phyloP scores from a whole-genome alignment of 2,888 invertebrate genomes.

The Hemaris fuciformis region DNA sequence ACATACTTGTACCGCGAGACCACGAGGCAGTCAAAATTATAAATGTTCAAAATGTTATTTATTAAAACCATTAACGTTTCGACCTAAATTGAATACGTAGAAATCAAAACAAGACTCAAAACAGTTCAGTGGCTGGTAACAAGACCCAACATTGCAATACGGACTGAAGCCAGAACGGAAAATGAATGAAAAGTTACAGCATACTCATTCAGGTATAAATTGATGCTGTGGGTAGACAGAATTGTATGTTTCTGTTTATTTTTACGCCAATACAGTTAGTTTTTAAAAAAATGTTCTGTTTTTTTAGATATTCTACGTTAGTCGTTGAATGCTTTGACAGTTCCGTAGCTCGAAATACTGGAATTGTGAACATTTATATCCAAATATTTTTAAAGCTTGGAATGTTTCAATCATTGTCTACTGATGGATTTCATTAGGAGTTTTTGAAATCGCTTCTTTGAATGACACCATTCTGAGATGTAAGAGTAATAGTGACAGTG shows the following conservation, averaged over 20 bases:
- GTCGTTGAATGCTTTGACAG: not conserved
- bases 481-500: too few relatives aligned
- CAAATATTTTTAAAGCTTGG: not conserved
- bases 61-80: constrained; percentile 27
- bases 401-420: not conserved
- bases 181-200: not conserved
- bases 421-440: too few relatives aligned
- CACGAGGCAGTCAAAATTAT: too few relatives aligned
- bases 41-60: too few relatives aligned
- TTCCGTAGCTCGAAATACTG: not conserved
- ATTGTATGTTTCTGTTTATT: not conserved
- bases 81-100: constrained; percentile 37
- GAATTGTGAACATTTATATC: not conserved
- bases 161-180: not conserved
- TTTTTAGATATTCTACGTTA: not conserved
- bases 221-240: not conserved
- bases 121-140: not conserved
- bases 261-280: not conserved
- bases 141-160: not conserved
- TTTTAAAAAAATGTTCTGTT: not conserved
- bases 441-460: too few relatives aligned
- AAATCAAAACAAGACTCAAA: constrained; percentile 36
- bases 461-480: too few relatives aligned
- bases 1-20: too few relatives aligned
- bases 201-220: not conserved